Evolutionary conservation across 2,113 vertebrate species (phyloP), one percentile per base, ranked within the genome.

Genomic region (Gasterosteus nipponicus): DNA sequence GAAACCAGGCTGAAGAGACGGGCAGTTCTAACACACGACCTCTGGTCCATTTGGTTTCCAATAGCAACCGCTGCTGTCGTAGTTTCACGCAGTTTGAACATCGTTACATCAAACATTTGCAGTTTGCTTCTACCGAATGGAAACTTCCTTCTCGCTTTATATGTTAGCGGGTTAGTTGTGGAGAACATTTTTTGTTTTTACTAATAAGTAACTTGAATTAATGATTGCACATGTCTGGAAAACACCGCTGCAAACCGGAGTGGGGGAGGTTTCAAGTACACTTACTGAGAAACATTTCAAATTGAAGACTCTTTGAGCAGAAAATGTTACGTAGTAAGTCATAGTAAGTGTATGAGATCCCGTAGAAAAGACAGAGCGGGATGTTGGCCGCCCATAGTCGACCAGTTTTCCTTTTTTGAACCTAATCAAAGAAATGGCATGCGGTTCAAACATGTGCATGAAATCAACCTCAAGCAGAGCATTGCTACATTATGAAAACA

Each of bases 1-100:
- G 66, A 49, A 80, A 65, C 65, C 57, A 47, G 62, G 56, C 42
- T 11, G 38, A 35, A 7, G 54, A 39, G 39, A 46, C 38, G 29
- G 38, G 35, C 8, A 26, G 60, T 69, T 18, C 14, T 58, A 41
- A 47, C 38, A 42, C 0, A 16, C 31, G 14, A 16, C 60, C 58
- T 42, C 4, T 29, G n/a, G 29, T 38, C 9, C n/a, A 18, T 42
- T 33, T 1, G 3, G 59, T 53, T 73, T 46, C 46, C 29, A 8
- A 16, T 15, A 53, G 35, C 59, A 73, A 42, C 59, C 38, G 1
- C 10, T 3, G 6, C 1, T 39, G 44, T 14, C n/a, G 12, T 8
- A 51, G 58, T 29, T 19, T 35, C 9, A 5, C 7, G 29, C 11
- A 10, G 26, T 7, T 49, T 49, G 1, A 26, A 56, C 49, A 18